Base-by-base conservation (phyloP, 2,888 invertebrate genomes). In the Glaucopsyche alexis region DNA sequence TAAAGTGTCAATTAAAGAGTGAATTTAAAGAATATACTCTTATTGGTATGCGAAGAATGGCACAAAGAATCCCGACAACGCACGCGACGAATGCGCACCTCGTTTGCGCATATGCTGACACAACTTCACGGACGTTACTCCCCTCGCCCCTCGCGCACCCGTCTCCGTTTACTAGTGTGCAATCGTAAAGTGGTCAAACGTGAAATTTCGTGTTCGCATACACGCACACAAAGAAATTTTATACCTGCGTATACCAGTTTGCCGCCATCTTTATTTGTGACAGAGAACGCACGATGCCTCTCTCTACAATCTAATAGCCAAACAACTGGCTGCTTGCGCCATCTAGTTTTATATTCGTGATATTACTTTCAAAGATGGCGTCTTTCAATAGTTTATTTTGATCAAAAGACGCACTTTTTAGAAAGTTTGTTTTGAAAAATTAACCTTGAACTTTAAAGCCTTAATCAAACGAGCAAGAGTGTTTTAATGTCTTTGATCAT, bases 51-150 rank as follows among this genome's bases (percentile, higher is more conserved):
- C 96, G 95, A 96, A 96, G 97, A 97, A 97, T 97, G 97, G 96
- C 97, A 97, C 96, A 97, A 97, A 97, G 97, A 97, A 97, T 97
- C 97, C 95, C 95, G 96, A 97, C 97, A 97, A 97, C 97, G 97
- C 96, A 96, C 94, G 95, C 95, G 94, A 94, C 95, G 94, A 95
- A 94, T 94, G 96, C 96, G 96, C 96, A 96, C 93, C 94, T 94
- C 94, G 94, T 94, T 94, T 95, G 96, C 96, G 96, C 96, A 96
- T 94, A 94, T 95, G 95, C 95, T 95, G 95, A 95, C 95, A 94
- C 95, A 94, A 94, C 94, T 94, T 92, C 93, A 92, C 86, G 91
- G 92, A 91, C 91, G 91, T 92, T 88, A 83, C 90, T 85, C 91
- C 93, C 91, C 93, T 87, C 85, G 83, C 90, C 91, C 91, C 93